Conservation (phyloP, 2,888 invertebrate species). For the Pantelozetes paolii region DNA sequence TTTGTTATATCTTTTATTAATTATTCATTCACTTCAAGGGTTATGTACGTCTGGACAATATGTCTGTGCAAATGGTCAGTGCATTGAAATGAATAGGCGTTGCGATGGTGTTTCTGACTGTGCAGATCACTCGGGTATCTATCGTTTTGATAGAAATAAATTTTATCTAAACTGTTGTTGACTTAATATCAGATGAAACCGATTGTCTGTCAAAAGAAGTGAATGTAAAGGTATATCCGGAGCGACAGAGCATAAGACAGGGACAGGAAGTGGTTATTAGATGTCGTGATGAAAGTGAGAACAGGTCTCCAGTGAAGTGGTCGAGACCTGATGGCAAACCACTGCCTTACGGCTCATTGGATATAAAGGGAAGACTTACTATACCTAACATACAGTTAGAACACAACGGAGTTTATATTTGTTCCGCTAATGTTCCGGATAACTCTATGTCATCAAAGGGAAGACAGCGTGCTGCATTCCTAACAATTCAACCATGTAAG, state of each 20-base stretch:
- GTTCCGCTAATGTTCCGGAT: conserved; percentile 54
- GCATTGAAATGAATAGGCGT: conserved; percentile 69
- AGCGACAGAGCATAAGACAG: conserved; percentile 72
- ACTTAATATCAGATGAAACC: too few relatives aligned
- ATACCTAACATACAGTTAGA: conserved; percentile 72
- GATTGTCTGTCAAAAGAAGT: conserved; percentile 60
- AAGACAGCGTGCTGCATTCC: conserved; percentile 60
- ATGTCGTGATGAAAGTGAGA: conserved; percentile 82
- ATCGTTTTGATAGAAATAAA: too few relatives aligned
- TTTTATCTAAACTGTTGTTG: too few relatives aligned
- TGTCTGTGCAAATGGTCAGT: conserved; percentile 63
- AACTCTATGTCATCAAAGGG: neutral
- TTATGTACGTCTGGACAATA: conserved; percentile 58
- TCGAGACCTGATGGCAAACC: conserved; percentile 69
- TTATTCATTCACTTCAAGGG: too few relatives aligned
- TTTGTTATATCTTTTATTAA: too few relatives aligned
- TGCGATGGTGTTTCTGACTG: conserved; percentile 89
- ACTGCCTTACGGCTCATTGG: conserved; percentile 70
- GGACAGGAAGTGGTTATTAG: conserved; percentile 87
- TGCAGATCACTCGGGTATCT: conserved; percentile 79
- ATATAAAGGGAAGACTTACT: conserved; percentile 73
- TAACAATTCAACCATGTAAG: conserved; percentile 75
- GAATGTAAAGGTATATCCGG: conserved; percentile 70
- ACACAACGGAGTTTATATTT: conserved; percentile 76
- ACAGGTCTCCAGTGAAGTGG: conserved; percentile 65